Evolutionary conservation across 1,140 invertebrate genomes (phyloP).

Genomic region (Metaphire vulgaris): DNA sequence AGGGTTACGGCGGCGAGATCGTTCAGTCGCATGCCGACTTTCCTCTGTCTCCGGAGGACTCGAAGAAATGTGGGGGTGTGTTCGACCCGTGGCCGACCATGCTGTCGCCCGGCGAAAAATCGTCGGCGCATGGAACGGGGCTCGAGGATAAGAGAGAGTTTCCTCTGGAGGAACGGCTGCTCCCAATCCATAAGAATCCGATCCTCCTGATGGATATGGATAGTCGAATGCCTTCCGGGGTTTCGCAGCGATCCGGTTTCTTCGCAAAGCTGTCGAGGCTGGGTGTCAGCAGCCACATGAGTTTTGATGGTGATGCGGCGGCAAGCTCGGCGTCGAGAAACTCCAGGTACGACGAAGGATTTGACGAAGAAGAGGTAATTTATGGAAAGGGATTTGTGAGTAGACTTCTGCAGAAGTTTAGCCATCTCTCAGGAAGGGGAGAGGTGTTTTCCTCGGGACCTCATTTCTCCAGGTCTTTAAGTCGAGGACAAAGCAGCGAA

Average conservation of each 20-base stretch:
- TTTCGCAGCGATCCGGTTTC: neutral
- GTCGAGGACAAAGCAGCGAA: neutral
- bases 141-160: neutral
- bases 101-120: neutral
- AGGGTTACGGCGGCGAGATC: neutral
- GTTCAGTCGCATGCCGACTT: neutral
- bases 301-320: neutral
- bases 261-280: neutral
- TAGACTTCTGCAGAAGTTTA: constrained; percentile 1
- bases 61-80: neutral
- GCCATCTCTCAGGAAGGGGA: neutral
- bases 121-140: neutral
- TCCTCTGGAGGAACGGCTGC: neutral
- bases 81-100: neutral
- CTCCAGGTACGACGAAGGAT: neutral
- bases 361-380: neutral
- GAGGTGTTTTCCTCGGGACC: neutral
- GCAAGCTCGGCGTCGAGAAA: neutral
- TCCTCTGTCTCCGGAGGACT: neutral
- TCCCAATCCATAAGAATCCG: constrained; percentile 17
- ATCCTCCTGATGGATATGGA: constrained; percentile 12
- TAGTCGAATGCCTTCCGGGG: neutral
- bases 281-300: neutral
- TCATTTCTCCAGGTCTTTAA: neutral
- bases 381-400: constrained; percentile 12